Evolutionary conservation across 2,888 invertebrate species (phyloP), one percentile per base, ranked within the genome.

Genomic region (Orthonychiurus folsomi): DNA sequence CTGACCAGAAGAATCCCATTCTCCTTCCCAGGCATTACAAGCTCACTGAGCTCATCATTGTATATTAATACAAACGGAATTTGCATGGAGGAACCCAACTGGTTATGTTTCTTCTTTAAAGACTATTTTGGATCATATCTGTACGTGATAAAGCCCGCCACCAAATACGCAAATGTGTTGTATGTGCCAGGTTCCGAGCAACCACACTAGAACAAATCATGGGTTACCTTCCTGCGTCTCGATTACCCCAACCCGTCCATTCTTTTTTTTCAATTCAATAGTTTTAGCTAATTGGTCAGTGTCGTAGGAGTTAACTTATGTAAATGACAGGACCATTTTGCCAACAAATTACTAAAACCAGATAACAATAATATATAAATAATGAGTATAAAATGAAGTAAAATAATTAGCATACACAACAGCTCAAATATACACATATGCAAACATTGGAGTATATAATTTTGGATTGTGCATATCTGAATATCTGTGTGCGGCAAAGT

Each of bases 141-240:
- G 73, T 69, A 12, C 63, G 71, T 52, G 47, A 69, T 27, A 66
- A 66, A 12, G 72, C 74, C 0, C 61, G 72, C 23, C 61, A 61
- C 9, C 47, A 68, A 1, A 68, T 74, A 1, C 48, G 60, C 3
- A 66, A 68, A 1, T 77, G 77, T 66, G 62, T 74, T 0, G 63
- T 24, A 1, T 77, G 78, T 62, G 62, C 66, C 15, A 67, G 68
- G 21, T 58, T 66, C 9, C 67, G 71, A 12, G 72, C 73, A 2
- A 56, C 52, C 20, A 23, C 66, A 1, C 64, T 64, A 25, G 57
- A 65, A 5, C 73, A 74, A 50, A 70, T 75, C 20, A 77, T 76
- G 75, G 73, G 74, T 1, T 68, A 74, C 25, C 66, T 77, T 12
- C 76, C 77, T 1, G 18, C 27, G 3, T 69, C 73, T 3, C 62